Evolutionary conservation across 2,797 vertebrate genomes (phyloP).

Genomic region (Monodelphis domestica): DNA sequence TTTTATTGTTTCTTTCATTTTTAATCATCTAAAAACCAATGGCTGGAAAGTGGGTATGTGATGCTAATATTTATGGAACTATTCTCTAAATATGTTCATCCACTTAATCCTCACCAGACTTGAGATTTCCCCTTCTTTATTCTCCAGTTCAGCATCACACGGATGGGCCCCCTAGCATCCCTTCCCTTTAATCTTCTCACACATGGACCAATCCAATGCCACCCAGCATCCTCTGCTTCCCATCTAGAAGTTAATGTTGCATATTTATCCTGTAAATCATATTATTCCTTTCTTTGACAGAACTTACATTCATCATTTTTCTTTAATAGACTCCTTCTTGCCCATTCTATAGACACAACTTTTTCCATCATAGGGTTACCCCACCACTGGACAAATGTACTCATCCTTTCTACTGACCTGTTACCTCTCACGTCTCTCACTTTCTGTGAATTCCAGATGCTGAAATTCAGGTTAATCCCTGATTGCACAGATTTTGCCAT

Average conservation of each 20-base stretch:
- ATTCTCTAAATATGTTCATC: not conserved
- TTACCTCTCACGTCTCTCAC: not conserved
- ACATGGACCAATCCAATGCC: not conserved
- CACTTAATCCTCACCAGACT: not conserved
- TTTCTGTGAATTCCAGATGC: slow-evolving; percentile 1
- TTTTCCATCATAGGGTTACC: not conserved
- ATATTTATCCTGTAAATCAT: not conserved
- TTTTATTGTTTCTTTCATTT: not conserved
- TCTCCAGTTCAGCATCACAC: not conserved
- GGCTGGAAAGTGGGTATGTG: slow-evolving; percentile 7
- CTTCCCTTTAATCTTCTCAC: not conserved
- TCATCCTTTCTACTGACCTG: not conserved
- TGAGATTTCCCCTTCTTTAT: not conserved
- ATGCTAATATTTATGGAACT: not conserved
- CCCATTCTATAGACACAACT: not conserved
- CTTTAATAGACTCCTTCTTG: not conserved
- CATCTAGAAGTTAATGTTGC: not conserved
- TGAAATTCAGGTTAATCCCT: not conserved
- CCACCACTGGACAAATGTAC: not conserved
- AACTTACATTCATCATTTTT: not conserved
- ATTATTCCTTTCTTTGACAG: not conserved
- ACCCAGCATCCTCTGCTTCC: not conserved
- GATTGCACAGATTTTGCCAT: not conserved
- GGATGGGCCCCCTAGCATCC: not conserved
- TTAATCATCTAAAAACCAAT: slow-evolving; percentile 7